Base-by-base conservation (phyloP, 2,888 invertebrate species). In the Psylliodes chrysocephalus region DNA sequence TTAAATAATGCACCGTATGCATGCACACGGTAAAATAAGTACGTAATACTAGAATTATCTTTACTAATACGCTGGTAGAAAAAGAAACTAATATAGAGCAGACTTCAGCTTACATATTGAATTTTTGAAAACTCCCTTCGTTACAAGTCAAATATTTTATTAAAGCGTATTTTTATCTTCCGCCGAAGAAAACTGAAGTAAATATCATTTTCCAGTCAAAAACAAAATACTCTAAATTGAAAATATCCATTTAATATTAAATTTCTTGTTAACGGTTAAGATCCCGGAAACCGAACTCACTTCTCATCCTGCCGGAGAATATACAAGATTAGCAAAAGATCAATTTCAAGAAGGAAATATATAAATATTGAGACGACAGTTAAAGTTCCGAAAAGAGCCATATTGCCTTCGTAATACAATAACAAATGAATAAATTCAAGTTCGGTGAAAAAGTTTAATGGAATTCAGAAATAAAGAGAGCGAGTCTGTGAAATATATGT, bases 401-500 rank as follows among this genome's bases (percentile, higher is more conserved):
- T 51, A 59, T 59, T 59, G 59, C 49, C 30, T 49, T 40, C 59
- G 38, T 59, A 59, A 59, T 59, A 51, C 59, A 49, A 59, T 59
- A 59, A 59, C 59, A 59, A 59, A 59, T 59, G 59, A 59, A 59
- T 59, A 59, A 59, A 59, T 59, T 59, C 28, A 40, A 59, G 40
- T 59, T 59, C 51, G 49, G 49, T 38, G 28, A 51, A 59, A 59
- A 59, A 59, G 59, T 59, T 59, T 49, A 59, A 59, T 59, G 59
- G 59, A 51, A 59, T 59, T 51, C 59, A 59, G 59, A 59, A 59
- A 59, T 59, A 59, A 59, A 51, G 46, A 44, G 44, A 33, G 55
- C 30, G 19, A 28, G 10, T 46, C 30, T 46, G 46, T 46, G 46
- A 55, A 46, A 46, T 55, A 55, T 46, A 28, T 33, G 44, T 55